Conservation (phyloP, 2,888 invertebrate species). For the Iselma pallidipennis region DNA sequence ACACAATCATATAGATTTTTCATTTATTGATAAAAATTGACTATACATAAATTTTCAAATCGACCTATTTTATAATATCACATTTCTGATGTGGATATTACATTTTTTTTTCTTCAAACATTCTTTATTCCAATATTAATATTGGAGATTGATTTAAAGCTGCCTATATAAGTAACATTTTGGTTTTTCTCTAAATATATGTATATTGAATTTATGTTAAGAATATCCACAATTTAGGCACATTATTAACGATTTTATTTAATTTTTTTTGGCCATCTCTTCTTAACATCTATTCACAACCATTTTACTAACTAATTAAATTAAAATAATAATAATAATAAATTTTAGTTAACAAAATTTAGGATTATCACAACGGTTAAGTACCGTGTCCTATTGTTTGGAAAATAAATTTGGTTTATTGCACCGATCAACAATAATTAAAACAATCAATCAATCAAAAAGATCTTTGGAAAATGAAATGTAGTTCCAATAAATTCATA, state of each 20-base stretch:
- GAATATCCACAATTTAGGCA: constrained; percentile 15
- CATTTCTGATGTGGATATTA: constrained; percentile 75
- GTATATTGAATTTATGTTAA: not conserved
- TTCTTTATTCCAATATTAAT: no score
- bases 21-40: constrained; percentile 16
- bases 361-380: constrained; percentile 9
- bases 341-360: no score
- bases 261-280: constrained; percentile 11
- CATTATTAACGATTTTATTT: constrained; percentile 8
- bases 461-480: not conserved
- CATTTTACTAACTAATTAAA: constrained; percentile 11
- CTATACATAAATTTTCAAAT: constrained; percentile 24
- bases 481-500: not conserved
- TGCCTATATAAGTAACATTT: constrained; percentile 9
- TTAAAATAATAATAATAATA: no score
- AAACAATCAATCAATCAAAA: no score
- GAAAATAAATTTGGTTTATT: not conserved
- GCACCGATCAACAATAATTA: not conserved
- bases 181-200: not conserved
- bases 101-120: constrained; percentile 30
- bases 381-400: not conserved
- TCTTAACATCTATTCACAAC: constrained; percentile 22
- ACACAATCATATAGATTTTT: no score
- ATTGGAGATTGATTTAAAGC: constrained; percentile 41
- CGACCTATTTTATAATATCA: constrained; percentile 61